Percentiles rank a stretch among this genome's conserved stretches.
These are phyloP conservation scores for Coleophora flavipennella DNA, from an alignment of 2,888 invertebrate genomes.

Conservation along the genomic window DNA sequence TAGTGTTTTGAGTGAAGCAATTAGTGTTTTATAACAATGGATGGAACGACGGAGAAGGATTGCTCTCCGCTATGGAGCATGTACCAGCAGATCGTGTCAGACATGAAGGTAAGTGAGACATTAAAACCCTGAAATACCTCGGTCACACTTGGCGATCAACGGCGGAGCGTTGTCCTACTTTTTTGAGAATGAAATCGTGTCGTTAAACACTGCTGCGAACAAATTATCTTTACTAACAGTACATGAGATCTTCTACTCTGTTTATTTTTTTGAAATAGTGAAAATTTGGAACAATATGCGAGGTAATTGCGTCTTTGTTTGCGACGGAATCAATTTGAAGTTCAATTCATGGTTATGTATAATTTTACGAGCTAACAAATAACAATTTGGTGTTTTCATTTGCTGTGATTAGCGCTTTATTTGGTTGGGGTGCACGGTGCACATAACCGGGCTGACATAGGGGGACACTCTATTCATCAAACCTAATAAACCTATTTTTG, in stretches of 20 bases:
- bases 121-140: slow-evolving; percentile 1
- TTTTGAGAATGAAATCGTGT: slow-evolving; percentile 31
- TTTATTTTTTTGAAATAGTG: too few relatives aligned
- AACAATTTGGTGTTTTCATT: too few relatives aligned
- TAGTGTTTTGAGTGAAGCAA: slow-evolving; percentile 29
- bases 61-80: slow-evolving; percentile 92
- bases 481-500: too few relatives aligned
- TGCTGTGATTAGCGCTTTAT: too few relatives aligned
- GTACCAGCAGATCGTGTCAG: slow-evolving; percentile 95
- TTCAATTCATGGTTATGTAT: too few relatives aligned
- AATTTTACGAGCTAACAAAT: too few relatives aligned
- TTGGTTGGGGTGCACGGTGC: too few relatives aligned
- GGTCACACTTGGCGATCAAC: slow-evolving; percentile 19
- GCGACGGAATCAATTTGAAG: too few relatives aligned
- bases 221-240: slow-evolving; percentile 25
- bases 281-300: too few relatives aligned
- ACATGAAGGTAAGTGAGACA: slow-evolving; percentile 90
- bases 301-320: too few relatives aligned
- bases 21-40: slow-evolving; percentile 73
- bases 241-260: slow-evolving; percentile 9
- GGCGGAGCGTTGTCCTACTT: slow-evolving; percentile 32
- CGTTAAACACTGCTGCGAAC: slow-evolving; percentile 40
- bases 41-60: slow-evolving; percentile 83
- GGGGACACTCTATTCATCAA: too few relatives aligned
- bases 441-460: too few relatives aligned